phyloP scores from a whole-genome alignment of 2,797 vertebrate species.

The Rousettus madagascariensis region DNA sequence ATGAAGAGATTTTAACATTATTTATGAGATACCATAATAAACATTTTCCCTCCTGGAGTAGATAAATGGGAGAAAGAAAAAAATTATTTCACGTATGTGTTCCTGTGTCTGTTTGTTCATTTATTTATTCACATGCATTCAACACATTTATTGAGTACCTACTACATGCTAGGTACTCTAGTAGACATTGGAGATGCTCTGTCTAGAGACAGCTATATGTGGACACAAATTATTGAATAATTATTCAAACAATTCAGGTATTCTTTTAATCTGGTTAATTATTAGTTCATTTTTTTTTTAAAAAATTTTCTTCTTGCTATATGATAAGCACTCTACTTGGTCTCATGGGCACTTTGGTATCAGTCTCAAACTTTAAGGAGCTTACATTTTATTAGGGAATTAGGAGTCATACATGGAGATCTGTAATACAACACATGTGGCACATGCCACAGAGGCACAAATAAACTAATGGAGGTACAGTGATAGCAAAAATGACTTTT shows the following conservation, averaged over 20 bases:
- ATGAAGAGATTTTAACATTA: not conserved
- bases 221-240: not conserved
- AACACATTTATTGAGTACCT: not conserved
- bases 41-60: not conserved
- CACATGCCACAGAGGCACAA: not conserved
- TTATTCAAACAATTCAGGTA: not conserved
- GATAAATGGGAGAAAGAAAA: constrained; percentile 25
- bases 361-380: not conserved
- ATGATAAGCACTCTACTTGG: not conserved
- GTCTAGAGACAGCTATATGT: not conserved
- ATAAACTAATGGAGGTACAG: not conserved
- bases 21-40: not conserved
- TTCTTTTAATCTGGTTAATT: not conserved
- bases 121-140: not conserved
- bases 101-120: not conserved
- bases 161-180: not conserved
- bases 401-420: not conserved
- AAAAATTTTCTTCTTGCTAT: not conserved
- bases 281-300: not conserved
- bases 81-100: not conserved
- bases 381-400: not conserved
- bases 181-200: not conserved
- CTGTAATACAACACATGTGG: not conserved
- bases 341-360: not conserved
- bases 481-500: not conserved